Evolutionary conservation across 2,888 invertebrate species (phyloP).

Genomic region (Liposcelis brunnea): DNA sequence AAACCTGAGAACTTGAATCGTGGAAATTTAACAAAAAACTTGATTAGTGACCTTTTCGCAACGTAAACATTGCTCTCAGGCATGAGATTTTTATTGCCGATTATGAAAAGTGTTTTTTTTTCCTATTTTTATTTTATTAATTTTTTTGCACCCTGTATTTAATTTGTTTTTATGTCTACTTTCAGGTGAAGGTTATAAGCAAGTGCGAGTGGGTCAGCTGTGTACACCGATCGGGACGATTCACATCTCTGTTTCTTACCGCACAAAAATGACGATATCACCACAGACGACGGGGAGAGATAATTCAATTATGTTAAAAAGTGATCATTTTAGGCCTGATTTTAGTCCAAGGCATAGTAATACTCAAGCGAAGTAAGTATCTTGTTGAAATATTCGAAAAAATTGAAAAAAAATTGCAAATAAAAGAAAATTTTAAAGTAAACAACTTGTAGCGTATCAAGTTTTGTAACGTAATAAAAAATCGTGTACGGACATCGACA

Average conservation of each 20-base stretch:
- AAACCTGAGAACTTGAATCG: too few species aligned
- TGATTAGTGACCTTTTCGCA: too few species aligned
- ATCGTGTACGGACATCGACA: too few species aligned
- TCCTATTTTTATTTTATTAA: conserved; percentile 1
- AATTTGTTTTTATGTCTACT: conserved; percentile 12
- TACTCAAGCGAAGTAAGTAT: conserved; percentile 13
- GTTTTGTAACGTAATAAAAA: too few species aligned
- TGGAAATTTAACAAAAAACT: too few species aligned
- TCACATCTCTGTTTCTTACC: conserved; percentile 63
- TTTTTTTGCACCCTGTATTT: conserved; percentile 5
- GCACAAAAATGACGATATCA: conserved; percentile 82
- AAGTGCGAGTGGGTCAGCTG: conserved; percentile 67
- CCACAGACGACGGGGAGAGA: conserved; percentile 55
- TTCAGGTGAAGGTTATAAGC: conserved; percentile 62
- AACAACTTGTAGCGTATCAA: conserved; percentile 3
- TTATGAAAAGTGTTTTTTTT: background rate
- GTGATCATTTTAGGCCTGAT: conserved; percentile 73
- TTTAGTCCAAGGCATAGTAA: conserved; percentile 44
- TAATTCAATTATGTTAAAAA: conserved; percentile 66
- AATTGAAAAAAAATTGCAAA: background rate
- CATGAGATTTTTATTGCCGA: conserved; percentile 7
- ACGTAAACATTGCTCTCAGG: too few species aligned
- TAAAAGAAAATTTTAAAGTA: background rate
- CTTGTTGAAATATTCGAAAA: too few species aligned
- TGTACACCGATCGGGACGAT: conserved; percentile 75